Conservation (phyloP, 1,140 invertebrate genomes). For the Schlechtendalia chinensis region DNA sequence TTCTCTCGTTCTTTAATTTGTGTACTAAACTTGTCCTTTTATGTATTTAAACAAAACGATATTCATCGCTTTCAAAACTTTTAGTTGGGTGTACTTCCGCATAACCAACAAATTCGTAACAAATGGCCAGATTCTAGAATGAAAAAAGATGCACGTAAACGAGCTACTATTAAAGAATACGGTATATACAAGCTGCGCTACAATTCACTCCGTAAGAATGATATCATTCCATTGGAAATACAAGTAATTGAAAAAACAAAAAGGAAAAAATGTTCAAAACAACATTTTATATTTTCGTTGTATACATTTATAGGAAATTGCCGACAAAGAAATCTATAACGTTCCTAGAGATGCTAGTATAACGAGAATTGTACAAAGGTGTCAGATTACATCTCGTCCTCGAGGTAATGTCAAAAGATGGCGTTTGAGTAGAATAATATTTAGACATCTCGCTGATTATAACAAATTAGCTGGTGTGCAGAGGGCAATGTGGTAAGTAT, state of each 20-base stretch:
- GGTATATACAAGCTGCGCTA: slow-evolving; percentile 70
- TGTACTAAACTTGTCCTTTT: no score
- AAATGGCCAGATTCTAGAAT: slow-evolving; percentile 72
- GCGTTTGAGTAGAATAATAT: slow-evolving; percentile 84
- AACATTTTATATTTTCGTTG: not conserved
- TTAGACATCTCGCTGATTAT: slow-evolving; percentile 83
- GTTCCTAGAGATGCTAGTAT: slow-evolving; percentile 73
- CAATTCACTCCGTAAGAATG: slow-evolving; percentile 75
- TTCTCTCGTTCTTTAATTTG: no score
- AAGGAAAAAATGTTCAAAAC: not conserved
- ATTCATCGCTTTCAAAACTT: not conserved
- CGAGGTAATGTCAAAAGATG: slow-evolving; percentile 72
- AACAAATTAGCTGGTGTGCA: slow-evolving; percentile 85
- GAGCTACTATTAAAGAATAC: slow-evolving; percentile 70
- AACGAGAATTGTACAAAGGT: slow-evolving; percentile 68
- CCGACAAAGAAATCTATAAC: slow-evolving; percentile 69
- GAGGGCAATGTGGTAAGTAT: slow-evolving; percentile 76
- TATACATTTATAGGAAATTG: slow-evolving; percentile 60
- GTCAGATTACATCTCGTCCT: slow-evolving; percentile 76
- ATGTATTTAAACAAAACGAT: not conserved
- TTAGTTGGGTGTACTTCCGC: slow-evolving; percentile 25
- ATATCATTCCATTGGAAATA: slow-evolving; percentile 77
- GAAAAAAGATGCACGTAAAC: slow-evolving; percentile 77
- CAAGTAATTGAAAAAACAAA: slow-evolving; percentile 58
- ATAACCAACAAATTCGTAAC: slow-evolving; percentile 46